Percentiles rank a stretch among this genome's conserved stretches.
Conservation (phyloP, 2,113 vertebrate genomes). For the Dipodomys merriami region DNA sequence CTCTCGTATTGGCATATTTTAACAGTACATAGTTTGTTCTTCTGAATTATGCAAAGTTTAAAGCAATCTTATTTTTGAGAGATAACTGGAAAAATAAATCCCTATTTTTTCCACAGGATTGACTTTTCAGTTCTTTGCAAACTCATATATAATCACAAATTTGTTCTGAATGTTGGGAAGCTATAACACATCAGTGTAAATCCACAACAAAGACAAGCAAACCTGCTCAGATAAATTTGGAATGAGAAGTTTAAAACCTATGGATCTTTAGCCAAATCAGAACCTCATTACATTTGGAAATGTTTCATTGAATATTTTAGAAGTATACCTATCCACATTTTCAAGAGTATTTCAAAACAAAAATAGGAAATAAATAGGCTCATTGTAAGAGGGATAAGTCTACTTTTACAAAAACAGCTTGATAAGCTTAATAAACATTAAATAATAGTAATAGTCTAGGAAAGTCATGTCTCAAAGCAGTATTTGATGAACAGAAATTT, state of each 20-base stretch:
- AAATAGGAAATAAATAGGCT: constrained; percentile 54
- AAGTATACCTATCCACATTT: neutral
- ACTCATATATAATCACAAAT: constrained; percentile 52
- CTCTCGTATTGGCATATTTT: constrained; percentile 11
- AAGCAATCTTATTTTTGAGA: constrained; percentile 31
- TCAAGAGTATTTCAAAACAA: constrained; percentile 29
- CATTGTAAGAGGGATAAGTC: neutral
- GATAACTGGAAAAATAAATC: constrained; percentile 8
- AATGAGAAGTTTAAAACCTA: constrained; percentile 41
- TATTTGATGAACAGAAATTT: constrained; percentile 37
- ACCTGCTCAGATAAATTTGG: constrained; percentile 35
- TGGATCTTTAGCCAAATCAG: neutral
- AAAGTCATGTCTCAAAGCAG: neutral
- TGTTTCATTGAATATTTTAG: constrained; percentile 16
- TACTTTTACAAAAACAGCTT: constrained; percentile 42
- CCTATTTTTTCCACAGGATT: constrained; percentile 7
- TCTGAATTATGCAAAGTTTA: constrained; percentile 40
- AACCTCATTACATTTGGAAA: neutral
- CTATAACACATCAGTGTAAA: constrained; percentile 14
- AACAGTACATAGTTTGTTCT: neutral
- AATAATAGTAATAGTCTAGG: neutral
- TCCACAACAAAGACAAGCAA: constrained; percentile 8
- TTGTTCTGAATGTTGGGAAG: constrained; percentile 1
- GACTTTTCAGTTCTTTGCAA: constrained; percentile 33
- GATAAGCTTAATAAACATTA: constrained; percentile 21